Evolutionary conservation across 2,797 vertebrate genomes (phyloP), one percentile per base, ranked within the genome.

Genomic region (Sebastes iracundus): DNA sequence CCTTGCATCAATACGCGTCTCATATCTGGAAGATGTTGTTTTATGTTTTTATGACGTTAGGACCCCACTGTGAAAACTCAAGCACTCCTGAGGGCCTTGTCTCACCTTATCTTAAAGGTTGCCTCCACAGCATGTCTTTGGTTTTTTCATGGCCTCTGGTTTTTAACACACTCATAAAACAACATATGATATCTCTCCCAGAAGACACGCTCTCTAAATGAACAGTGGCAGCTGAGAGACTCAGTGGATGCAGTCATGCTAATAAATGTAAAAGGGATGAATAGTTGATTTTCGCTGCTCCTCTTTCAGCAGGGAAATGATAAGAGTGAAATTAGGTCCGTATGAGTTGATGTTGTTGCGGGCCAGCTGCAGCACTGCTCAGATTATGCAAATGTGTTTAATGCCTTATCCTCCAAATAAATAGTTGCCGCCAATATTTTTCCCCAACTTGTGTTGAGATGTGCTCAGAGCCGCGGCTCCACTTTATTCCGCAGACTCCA

Each of bases 301-400:
- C 55, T 87, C 77, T 83, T 81, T 85, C 80, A 79, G 83, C 81
- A 86, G 83, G 86, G 65, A 80, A 86, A 72, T 58, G 82, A 88
- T 82, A 82, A 92, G 82, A 90, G 81, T 79, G 69, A 92, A 94
- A 91, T 91, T 79, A 88, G 66, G 72, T 72, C 65, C 16, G 10
- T 84, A 77, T 77, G 88, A 90, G 76, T 84, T 76, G 81, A 81
- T 86, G 86, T 82, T 79, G 78, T 86, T 79, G 87, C 56, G 22
- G 85, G 81, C 91, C 88, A 88, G 82, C 84, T 90, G 88, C 82
- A 84, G 87, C 64, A 60, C 77, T 61, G 75, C 88, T 90, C 75
- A 85, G 88, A 93, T 93, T 93, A 94, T 93, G 92, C 71, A 92
- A 93, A 93, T 92, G 56, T 67, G 0, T 91, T 90, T 87, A 90